Evolutionary conservation across 2,797 vertebrate genomes (phyloP).

Genomic region (Acridotheres tristis): DNA sequence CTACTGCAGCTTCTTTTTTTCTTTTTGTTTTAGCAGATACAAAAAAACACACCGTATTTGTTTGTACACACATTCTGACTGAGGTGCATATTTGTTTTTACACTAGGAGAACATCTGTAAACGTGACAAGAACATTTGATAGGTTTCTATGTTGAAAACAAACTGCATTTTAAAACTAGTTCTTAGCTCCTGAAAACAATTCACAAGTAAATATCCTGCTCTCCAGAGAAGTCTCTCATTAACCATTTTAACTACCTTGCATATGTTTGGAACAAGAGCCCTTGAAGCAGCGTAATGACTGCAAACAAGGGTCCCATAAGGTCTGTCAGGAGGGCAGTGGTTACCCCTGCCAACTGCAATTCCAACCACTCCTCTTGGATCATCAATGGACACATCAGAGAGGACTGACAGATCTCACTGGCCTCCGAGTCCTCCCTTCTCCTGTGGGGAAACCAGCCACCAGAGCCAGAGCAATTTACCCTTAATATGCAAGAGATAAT

Average conservation of each 20-base stretch:
- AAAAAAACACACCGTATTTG: neutral
- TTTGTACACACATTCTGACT: neutral
- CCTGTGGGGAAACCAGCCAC: neutral
- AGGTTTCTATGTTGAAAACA: neutral
- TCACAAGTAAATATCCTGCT: neutral
- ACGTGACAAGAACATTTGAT: neutral
- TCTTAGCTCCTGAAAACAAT: neutral
- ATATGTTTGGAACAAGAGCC: neutral
- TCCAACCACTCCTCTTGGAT: neutral
- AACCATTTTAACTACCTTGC: neutral
- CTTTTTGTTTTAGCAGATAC: neutral
- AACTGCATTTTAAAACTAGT: neutral
- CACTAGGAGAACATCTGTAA: neutral
- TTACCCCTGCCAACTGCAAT: neutral
- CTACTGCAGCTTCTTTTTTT: neutral
- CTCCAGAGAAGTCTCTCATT: neutral
- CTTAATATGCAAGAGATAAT: neutral
- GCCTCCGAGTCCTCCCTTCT: neutral
- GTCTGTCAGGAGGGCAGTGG: neutral
- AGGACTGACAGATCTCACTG: neutral
- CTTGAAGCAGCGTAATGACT: neutral
- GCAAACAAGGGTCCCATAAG: neutral
- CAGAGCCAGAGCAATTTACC: neutral
- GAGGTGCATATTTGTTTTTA: neutral
- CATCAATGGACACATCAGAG: neutral